Evolutionary conservation across 2,797 vertebrate genomes (phyloP), one percentile per base, ranked within the genome.

Genomic region (Channallabes apus): DNA sequence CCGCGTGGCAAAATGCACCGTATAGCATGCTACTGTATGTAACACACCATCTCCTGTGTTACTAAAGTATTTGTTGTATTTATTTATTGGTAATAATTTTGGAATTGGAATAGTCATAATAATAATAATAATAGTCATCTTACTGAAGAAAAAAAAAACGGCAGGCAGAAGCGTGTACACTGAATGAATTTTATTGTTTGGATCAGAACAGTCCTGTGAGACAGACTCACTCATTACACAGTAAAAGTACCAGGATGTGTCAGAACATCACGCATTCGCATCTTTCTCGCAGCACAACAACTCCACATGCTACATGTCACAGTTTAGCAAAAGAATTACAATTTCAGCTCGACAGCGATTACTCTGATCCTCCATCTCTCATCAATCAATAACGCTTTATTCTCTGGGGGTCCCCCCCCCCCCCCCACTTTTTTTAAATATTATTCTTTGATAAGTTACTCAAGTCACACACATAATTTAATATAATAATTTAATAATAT

Each of bases 401-500:
- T 67, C 85, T 41, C 86, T 86, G 85, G 17, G 5, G 17, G 2
- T 84, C 58, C 80, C 11, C 46, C 11, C 46, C 11, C n/a, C n/a
- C n/a, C n/a, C n/a, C n/a, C n/a, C n/a, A n/a, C n/a, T n/a, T 14
- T 14, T 78, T 80, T 81, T 9, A 32, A 32, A 62, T 85, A 88
- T 85, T 82, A 87, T 88, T 89, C 84, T 85, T 87, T 92, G 91
- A 89, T 91, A 94, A 89, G 79, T 81, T 81, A 81, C 64, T 54
- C 18, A 90, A 84, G 88, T 87, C 59, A 90, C 82, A 86, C 85
- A 87, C 32, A 32, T 58, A 83, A 89, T 90, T 91, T 87, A 85
- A 90, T 82, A 85, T 91, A 91, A 92, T 94, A 90, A 93, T 93
- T 94, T 93, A 93, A 93, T 94, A 92, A 88, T 92, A 58, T 91